Base-by-base conservation (phyloP, 2,888 invertebrate genomes). In the Synergus itoensis region DNA sequence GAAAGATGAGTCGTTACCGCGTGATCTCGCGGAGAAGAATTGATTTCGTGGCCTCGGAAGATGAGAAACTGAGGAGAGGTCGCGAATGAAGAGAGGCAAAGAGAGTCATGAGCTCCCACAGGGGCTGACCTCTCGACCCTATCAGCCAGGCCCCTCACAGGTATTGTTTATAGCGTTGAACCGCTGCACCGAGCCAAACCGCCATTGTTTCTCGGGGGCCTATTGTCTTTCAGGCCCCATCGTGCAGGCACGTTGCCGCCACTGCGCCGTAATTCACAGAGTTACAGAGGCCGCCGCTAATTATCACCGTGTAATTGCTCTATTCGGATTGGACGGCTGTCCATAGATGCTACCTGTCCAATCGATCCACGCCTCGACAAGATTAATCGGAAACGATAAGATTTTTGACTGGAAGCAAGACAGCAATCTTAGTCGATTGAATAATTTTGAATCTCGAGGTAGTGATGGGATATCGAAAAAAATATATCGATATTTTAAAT, bases 21-120 rank as follows among this genome's bases (percentile, higher is more conserved):
- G 53, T 57, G 73, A 73, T 73, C 53, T 48, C 75, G 75, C 16
- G 67, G 79, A 78, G 64, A 76, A 77, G 80, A 80, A 81, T 82
- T 84, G 84, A 84, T 82, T 82, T 82, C 77, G 80, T 80, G 84
- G 81, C 82, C 82, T 83, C 82, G 81, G 80, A 81, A 78, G 81
- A 83, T 83, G 84, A 81, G 80, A 83, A 84, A 84, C 77, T 60
- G 77, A 76, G 60, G 67, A 48, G 77, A 76, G 80, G 76, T 73
- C 75, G 63, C 69, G 78, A 41, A 75, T 40, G 80, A 64, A 64
- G 76, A 67, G 76, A 65, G 62, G 76, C 48, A 87, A 88, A 87
- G 87, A 90, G 90, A 90, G 90, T 88, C 89, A 88, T 89, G 89
- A 90, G 90, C 90, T 91, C 90, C 90, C 90, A 89, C 90, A 89